These are phyloP conservation scores for Patiria pectinifera DNA, from an alignment of 53 echinoderm and acorn worm species.

Conservation along the genomic window DNA sequence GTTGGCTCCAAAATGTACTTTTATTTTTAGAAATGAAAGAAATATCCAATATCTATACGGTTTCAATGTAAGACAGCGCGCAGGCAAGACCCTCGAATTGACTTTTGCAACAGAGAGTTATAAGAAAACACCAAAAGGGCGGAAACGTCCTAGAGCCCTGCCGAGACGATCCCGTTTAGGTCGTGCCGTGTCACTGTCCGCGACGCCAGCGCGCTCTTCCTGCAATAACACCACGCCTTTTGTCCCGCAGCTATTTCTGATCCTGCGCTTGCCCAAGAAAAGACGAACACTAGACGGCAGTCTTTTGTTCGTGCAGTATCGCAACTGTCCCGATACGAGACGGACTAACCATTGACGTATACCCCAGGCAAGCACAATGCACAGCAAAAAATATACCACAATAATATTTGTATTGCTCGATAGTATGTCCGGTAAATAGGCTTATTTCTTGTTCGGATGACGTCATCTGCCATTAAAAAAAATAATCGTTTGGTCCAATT, in stretches of 20 bases:
- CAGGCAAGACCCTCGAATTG: too few species aligned
- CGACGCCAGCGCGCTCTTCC: background rate
- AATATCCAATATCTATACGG: too few species aligned
- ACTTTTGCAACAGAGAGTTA: too few species aligned
- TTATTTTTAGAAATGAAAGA: background rate
- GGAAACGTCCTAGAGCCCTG: background rate
- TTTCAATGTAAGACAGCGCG: too few species aligned
- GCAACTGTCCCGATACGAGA: background rate
- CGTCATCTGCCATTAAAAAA: too few species aligned
- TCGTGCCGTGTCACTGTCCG: background rate
- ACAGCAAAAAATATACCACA: too few species aligned
- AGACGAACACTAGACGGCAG: background rate
- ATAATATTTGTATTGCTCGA: too few species aligned
- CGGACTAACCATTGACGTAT: background rate
- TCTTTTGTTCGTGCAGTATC: background rate
- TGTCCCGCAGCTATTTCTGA: slow-evolving; percentile 4
- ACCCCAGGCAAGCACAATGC: too few species aligned
- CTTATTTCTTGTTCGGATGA: too few species aligned
- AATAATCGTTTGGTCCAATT: too few species aligned
- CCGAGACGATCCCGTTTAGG: background rate
- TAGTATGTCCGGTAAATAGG: too few species aligned
- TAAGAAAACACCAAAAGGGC: too few species aligned
- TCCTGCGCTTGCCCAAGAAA: background rate
- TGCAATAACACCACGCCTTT: background rate
- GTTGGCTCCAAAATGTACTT: background rate